phyloP scores from a whole-genome alignment of 2,797 vertebrate genomes.

The Falco rusticolus region DNA sequence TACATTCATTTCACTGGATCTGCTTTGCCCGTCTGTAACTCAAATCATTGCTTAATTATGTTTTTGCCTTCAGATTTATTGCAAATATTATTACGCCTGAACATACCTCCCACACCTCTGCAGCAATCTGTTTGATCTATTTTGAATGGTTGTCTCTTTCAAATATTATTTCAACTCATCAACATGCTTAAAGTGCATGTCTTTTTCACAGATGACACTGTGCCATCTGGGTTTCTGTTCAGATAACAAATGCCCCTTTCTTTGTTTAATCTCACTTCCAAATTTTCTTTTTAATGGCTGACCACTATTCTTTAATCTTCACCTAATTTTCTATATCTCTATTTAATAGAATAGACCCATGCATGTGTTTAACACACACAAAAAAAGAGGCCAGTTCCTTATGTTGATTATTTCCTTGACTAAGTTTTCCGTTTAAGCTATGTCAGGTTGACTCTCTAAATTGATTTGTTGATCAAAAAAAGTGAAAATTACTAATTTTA shows the following conservation, averaged over 20 bases:
- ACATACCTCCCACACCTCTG: background rate
- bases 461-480: background rate
- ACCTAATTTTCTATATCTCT: background rate
- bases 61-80: background rate
- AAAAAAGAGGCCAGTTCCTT: constrained; percentile 6
- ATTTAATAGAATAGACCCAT: background rate
- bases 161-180: background rate
- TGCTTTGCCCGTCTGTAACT: background rate
- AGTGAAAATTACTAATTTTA: background rate
- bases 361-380: background rate
- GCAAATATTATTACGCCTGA: background rate
- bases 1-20: background rate
- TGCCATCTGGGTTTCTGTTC: background rate
- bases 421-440: background rate
- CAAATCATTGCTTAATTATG: background rate
- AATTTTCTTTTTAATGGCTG: background rate
- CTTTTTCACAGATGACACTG: background rate
- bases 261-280: background rate
- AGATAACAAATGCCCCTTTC: background rate
- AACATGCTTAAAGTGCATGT: background rate
- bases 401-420: background rate
- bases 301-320: background rate
- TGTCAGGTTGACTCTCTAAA: background rate
- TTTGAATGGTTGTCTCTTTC: background rate
- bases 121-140: background rate